Conservation (phyloP, 1,140 invertebrate species). For the Cepaea nemoralis region DNA sequence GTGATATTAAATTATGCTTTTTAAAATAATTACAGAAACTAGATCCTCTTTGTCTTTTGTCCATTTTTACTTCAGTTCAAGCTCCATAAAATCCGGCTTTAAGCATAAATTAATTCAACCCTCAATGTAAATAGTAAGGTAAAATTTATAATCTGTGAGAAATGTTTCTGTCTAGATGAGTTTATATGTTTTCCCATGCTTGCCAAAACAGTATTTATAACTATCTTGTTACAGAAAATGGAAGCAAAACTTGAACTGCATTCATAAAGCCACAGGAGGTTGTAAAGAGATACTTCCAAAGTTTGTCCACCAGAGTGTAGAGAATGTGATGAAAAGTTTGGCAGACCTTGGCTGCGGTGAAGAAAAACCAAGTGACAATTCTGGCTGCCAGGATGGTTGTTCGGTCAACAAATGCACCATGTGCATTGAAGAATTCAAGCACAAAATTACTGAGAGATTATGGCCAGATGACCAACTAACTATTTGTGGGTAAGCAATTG, state of each 20-base stretch:
- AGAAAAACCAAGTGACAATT: background rate
- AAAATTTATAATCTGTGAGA: no score
- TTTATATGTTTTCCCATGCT: background rate
- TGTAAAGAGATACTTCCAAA: background rate
- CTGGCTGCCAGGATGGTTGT: conserved; percentile 26
- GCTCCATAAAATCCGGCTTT: no score
- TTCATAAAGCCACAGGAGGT: background rate
- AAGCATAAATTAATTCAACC: no score
- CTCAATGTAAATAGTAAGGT: no score
- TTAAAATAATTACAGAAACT: no score
- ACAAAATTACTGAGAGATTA: background rate
- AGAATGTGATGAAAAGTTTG: background rate
- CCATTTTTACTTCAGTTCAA: no score
- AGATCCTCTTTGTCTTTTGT: no score
- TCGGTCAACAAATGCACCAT: background rate
- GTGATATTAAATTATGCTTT: no score
- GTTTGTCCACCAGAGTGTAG: background rate
- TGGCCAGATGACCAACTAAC: background rate
- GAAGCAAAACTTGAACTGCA: background rate
- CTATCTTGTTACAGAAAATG: background rate
- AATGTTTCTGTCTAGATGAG: background rate
- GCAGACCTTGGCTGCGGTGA: background rate
- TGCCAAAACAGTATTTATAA: background rate
- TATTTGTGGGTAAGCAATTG: background rate
- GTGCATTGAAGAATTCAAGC: conserved; percentile 13